phyloP scores from a whole-genome alignment of 2,797 vertebrate species.

The Labeo calbasu region DNA sequence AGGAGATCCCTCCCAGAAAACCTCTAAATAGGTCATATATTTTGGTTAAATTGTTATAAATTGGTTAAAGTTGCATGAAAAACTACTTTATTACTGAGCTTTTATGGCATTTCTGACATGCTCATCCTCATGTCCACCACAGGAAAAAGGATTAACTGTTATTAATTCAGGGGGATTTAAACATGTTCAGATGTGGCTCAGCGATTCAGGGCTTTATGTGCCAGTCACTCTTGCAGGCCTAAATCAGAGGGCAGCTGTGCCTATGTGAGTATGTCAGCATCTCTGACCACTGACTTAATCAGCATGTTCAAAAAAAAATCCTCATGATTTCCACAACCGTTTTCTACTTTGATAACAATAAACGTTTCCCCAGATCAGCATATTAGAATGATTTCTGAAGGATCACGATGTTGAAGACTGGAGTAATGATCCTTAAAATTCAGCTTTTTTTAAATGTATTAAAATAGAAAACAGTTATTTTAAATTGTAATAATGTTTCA shows the following conservation, averaged over 20 bases:
- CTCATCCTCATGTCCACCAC: neutral
- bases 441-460: neutral
- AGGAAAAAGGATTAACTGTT: slow-evolving; percentile 31
- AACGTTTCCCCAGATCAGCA: neutral
- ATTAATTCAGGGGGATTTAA: slow-evolving; percentile 41
- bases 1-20: neutral
- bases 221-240: neutral
- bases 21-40: neutral
- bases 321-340: neutral
- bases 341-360: neutral
- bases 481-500: neutral
- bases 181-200: slow-evolving; percentile 41
- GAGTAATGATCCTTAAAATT: neutral
- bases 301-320: neutral
- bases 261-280: neutral
- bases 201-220: slow-evolving; percentile 30
- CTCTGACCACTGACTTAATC: neutral
- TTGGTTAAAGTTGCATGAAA: neutral
- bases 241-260: slow-evolving; percentile 4
- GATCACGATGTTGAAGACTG: neutral
- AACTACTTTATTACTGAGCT: neutral
- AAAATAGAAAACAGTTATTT: neutral
- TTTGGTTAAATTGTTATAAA: neutral
- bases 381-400: neutral
- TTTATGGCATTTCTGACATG: slow-evolving; percentile 2